These are phyloP conservation scores for Tetranychus urticae DNA, from an alignment of 1,140 invertebrate genomes.

Conservation along the genomic window DNA sequence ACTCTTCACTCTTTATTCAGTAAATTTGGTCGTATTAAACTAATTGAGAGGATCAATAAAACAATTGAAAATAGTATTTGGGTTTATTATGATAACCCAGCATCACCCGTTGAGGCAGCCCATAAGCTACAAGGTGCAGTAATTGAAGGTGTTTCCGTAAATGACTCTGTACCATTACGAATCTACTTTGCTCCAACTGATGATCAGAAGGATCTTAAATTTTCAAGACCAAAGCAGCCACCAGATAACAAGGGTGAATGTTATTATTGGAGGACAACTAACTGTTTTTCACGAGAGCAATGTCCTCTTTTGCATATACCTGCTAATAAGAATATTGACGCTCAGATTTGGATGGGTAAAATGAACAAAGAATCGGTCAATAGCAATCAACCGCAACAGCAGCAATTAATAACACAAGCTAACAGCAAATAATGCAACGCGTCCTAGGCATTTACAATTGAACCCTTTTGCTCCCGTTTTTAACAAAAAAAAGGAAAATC, in stretches of 20 bases:
- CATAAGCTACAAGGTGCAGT: conserved; percentile 1
- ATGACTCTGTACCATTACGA: neutral
- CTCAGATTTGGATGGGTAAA: conserved; percentile 9
- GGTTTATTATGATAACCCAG: conserved; percentile 8
- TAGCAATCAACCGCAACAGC: neutral
- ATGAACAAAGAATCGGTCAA: neutral
- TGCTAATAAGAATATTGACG: conserved; percentile 8
- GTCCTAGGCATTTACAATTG: neutral
- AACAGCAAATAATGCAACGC: neutral
- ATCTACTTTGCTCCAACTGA: conserved; percentile 9
- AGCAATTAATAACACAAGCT: neutral
- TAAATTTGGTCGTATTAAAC: conserved; percentile 4
- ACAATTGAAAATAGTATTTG: conserved; percentile 1
- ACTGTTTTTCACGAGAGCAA: conserved; percentile 1
- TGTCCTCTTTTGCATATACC: conserved; percentile 6
- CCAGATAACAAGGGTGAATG: conserved; percentile 7
- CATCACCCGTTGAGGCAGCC: conserved; percentile 6
- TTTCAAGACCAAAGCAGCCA: conserved; percentile 8
- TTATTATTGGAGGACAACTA: conserved; percentile 10
- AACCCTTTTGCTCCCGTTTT: neutral
- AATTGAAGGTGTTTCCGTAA: neutral
- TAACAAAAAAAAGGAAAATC: neutral
- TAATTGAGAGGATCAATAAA: conserved; percentile 1
- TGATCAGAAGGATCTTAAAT: conserved; percentile 8
- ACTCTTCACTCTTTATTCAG: conserved; percentile 1